These are phyloP conservation scores for Ylistrum balloti DNA, from an alignment of 1,140 invertebrate species.

Conservation along the genomic window DNA sequence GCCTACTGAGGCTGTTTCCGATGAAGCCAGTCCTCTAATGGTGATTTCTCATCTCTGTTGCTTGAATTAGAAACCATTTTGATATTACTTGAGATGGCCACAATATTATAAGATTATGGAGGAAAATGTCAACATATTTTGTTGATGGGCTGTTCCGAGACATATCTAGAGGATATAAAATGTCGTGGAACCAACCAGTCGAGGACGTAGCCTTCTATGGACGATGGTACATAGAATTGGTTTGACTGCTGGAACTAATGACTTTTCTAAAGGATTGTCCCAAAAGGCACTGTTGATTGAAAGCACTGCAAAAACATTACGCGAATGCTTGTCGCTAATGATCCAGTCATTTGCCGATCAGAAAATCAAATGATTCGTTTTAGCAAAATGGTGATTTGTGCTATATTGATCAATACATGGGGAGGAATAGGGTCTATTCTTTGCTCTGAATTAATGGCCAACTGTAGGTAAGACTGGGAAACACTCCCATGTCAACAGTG, in stretches of 20 bases:
- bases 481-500: too few species aligned
- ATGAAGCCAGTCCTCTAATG: too few species aligned
- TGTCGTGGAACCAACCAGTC: neutral
- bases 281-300: neutral
- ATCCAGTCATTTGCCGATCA: neutral
- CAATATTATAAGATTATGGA: neutral
- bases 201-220: neutral
- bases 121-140: neutral
- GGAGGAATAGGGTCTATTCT: neutral
- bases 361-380: slow-evolving; percentile 28
- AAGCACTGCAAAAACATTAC: slow-evolving; percentile 12
- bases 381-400: slow-evolving; percentile 19
- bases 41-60: neutral
- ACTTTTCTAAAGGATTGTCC: neutral
- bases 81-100: neutral
- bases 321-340: neutral
- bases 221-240: neutral
- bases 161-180: slow-evolving; percentile 7
- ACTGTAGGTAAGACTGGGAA: neutral
- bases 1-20: too few species aligned
- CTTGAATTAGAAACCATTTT: slow-evolving; percentile 15
- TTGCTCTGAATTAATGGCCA: neutral
- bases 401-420: neutral
- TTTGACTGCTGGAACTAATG: neutral
- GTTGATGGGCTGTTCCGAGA: neutral